phyloP scores from a whole-genome alignment of 2,888 invertebrate genomes.

The Synergus japonicus region DNA sequence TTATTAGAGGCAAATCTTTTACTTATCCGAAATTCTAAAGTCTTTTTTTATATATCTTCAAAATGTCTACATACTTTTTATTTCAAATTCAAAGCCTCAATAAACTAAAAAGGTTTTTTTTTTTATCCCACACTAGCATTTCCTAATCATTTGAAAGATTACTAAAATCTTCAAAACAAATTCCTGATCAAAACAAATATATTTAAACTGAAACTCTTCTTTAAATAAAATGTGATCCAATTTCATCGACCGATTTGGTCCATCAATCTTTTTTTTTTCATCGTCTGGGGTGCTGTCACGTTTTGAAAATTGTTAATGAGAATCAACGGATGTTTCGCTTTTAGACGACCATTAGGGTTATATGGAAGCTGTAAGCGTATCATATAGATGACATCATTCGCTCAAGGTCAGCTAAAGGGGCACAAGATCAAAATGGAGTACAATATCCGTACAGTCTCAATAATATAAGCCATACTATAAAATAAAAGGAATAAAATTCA shows the following conservation, averaged over 20 bases:
- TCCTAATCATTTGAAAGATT: too few species aligned
- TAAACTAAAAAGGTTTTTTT: too few species aligned
- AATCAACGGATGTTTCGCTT: background rate
- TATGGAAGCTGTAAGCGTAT: constrained; percentile 22
- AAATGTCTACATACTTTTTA: too few species aligned
- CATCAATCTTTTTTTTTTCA: background rate
- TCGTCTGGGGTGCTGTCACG: background rate
- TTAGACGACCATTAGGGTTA: constrained; percentile 13
- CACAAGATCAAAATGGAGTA: constrained; percentile 34
- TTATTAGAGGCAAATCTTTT: background rate
- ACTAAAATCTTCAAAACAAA: too few species aligned
- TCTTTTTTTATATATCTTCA: too few species aligned
- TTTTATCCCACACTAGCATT: too few species aligned
- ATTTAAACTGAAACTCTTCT: too few species aligned
- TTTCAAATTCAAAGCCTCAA: too few species aligned
- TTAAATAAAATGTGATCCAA: too few species aligned
- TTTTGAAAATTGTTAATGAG: background rate
- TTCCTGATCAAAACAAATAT: too few species aligned
- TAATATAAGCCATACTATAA: background rate
- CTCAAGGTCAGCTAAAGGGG: constrained; percentile 5
- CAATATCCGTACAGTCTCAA: background rate
- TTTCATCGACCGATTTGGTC: too few species aligned
- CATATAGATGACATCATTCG: constrained; percentile 29
- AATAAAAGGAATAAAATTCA: background rate
- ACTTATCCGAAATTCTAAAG: background rate